Evolutionary conservation across 2,888 invertebrate genomes (phyloP), one percentile per base, ranked within the genome.

Genomic region (Agrochola circellaris): DNA sequence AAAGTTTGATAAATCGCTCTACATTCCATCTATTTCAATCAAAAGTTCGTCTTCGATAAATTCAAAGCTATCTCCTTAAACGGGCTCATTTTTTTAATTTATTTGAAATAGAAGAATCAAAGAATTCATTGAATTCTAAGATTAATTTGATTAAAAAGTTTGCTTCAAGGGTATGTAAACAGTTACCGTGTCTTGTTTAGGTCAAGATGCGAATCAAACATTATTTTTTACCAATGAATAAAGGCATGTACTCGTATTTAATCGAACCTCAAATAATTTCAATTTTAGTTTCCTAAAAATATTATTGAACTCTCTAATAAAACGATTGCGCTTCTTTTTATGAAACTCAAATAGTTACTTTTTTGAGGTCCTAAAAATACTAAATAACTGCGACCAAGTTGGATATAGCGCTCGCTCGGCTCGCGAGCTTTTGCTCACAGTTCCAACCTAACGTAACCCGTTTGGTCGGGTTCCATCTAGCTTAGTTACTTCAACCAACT

Each of bases 1-100:
- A 77, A 70, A 73, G 58, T 78, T 82, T 78, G 72, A 75, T 75
- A 70, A 67, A 75, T 77, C 48, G 45, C 34, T 11, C 56, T 54
- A 60, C 65, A 48, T 73, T 67, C 60, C 60, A 71, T 81, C 69
- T 56, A 73, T 69, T 75, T 72, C 54, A 73, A 67, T 73, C 58
- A 71, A 75, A 79, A 62, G 38, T 75, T 75, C 17, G 26, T 26
- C 38, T 34, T 30, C 45, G 11, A 64, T 66, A 66, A 73, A 60
- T 73, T 65, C 42, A 45, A 70, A 38, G 34, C 60, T 30, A n/a
- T 51, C n/a, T 71, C 45, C 15, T 68, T 20, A 45, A 56, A 45
- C 48, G 26, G 20, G 15, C 38, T 65, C 45, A 60, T 73, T 58
- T 73, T 75, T 83, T 56, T 34, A 75, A 70, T 75, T 67, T 38